Evolutionary conservation across 1,140 invertebrate genomes (phyloP).

Genomic region (Macrobrachium rosenbergii): DNA sequence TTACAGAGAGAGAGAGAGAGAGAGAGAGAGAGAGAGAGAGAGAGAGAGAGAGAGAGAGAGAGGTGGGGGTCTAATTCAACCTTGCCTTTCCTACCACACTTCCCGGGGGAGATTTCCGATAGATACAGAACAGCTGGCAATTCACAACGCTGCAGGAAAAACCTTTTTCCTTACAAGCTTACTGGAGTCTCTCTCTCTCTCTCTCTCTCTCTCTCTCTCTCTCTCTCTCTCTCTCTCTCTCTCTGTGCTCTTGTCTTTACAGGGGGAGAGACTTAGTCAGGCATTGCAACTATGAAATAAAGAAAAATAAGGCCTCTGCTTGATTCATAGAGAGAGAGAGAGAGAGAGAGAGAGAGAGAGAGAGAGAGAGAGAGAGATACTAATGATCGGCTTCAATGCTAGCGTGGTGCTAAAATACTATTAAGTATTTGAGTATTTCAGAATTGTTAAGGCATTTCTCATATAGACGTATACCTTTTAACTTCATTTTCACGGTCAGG

Average conservation of each 20-base stretch:
- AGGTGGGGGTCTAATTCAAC: background rate
- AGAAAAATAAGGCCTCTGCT: too few relatives aligned
- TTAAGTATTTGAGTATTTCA: too few relatives aligned
- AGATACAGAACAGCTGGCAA: background rate
- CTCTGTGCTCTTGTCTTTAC: background rate
- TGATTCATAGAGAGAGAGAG: background rate
- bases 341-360: background rate
- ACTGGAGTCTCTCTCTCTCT: background rate
- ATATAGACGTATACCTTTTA: too few relatives aligned
- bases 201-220: background rate
- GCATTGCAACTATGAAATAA: too few relatives aligned
- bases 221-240: background rate
- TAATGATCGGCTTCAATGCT: background rate
- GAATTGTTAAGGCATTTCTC: too few relatives aligned
- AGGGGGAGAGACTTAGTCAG: background rate
- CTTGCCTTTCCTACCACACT: background rate
- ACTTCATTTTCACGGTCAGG: too few relatives aligned
- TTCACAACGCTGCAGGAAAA: background rate
- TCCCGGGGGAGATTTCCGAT: background rate
- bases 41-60: slow-evolving; percentile 9
- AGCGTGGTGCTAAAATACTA: too few relatives aligned
- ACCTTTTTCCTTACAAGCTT: background rate
- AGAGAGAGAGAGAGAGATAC: background rate
- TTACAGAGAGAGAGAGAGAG: background rate
- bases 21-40: background rate